phyloP scores from a whole-genome alignment of 1,140 invertebrate species.

The Laodelphax striatellus region DNA sequence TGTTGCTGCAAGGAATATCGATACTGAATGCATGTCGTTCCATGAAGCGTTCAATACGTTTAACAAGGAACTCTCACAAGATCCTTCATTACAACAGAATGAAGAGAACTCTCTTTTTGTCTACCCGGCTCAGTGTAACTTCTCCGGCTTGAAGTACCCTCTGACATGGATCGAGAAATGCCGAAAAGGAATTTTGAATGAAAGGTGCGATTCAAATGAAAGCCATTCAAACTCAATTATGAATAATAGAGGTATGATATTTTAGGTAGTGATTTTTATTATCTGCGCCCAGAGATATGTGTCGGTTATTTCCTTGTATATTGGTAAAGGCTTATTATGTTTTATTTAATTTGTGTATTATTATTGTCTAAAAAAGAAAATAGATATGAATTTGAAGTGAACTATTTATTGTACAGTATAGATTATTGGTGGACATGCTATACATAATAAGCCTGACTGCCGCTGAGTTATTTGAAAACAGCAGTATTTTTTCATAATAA shows the following conservation, averaged over 20 bases:
- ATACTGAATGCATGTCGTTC: conserved; percentile 34
- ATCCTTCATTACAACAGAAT: not conserved
- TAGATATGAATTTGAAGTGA: too few species aligned
- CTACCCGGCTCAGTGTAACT: conserved; percentile 90
- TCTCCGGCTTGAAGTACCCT: conserved; percentile 83
- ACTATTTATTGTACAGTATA: too few species aligned
- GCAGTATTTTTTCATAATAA: not conserved
- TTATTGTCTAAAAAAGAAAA: too few species aligned
- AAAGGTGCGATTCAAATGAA: not conserved
- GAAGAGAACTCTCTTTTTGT: conserved; percentile 57
- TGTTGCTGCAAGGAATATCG: conserved; percentile 26
- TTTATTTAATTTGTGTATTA: too few species aligned
- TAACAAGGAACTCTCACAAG: not conserved
- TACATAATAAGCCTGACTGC: too few species aligned
- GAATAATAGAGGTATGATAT: too few species aligned
- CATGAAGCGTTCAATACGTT: conserved; percentile 19
- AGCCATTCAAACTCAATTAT: too few species aligned
- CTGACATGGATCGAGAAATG: conserved; percentile 55
- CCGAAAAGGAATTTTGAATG: conserved; percentile 43
- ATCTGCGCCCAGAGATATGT: too few species aligned
- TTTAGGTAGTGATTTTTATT: too few species aligned
- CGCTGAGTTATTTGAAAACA: not conserved
- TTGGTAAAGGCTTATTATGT: too few species aligned
- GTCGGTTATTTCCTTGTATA: too few species aligned
- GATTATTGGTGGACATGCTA: too few species aligned